These are phyloP conservation scores for Dimorphilus gyrociliatus DNA, from an alignment of 2,888 invertebrate genomes.

Conservation along the genomic window DNA sequence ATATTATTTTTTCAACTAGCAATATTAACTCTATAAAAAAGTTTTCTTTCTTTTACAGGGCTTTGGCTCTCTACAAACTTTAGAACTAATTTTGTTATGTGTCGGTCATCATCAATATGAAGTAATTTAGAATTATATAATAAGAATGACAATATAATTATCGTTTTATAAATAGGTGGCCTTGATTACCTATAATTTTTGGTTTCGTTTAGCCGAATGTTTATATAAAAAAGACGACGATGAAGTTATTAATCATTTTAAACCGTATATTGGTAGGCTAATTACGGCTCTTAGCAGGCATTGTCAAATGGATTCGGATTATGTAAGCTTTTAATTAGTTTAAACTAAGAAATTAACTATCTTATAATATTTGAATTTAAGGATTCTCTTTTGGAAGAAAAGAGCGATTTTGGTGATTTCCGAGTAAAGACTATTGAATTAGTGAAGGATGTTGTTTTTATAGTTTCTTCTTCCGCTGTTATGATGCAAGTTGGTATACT, in stretches of 20 bases:
- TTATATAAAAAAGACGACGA: slow-evolving; percentile 72
- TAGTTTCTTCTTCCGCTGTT: slow-evolving; percentile 77
- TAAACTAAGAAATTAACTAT: slow-evolving; percentile 1
- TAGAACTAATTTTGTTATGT: slow-evolving; percentile 75
- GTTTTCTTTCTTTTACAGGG: slow-evolving; percentile 22
- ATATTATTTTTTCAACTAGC: background rate
- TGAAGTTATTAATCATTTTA: slow-evolving; percentile 60
- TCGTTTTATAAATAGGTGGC: slow-evolving; percentile 44
- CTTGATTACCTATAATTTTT: slow-evolving; percentile 81
- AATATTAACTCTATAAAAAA: no score
- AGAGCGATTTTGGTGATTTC: slow-evolving; percentile 63
- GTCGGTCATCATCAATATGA: slow-evolving; percentile 95
- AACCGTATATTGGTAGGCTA: slow-evolving; percentile 76
- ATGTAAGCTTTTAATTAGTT: slow-evolving; percentile 41
- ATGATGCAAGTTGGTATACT: slow-evolving; percentile 68
- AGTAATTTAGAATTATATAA: slow-evolving; percentile 44
- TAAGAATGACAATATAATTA: background rate
- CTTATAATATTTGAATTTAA: slow-evolving; percentile 16
- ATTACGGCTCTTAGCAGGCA: slow-evolving; percentile 74
- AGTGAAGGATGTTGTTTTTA: slow-evolving; percentile 88
- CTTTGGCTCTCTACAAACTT: slow-evolving; percentile 49
- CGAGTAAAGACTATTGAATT: slow-evolving; percentile 73
- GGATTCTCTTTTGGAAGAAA: slow-evolving; percentile 63
- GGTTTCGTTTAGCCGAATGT: slow-evolving; percentile 88
- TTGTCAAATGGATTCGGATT: slow-evolving; percentile 88